phyloP scores from a whole-genome alignment of 2,888 invertebrate genomes.

The Apamea crenata region DNA sequence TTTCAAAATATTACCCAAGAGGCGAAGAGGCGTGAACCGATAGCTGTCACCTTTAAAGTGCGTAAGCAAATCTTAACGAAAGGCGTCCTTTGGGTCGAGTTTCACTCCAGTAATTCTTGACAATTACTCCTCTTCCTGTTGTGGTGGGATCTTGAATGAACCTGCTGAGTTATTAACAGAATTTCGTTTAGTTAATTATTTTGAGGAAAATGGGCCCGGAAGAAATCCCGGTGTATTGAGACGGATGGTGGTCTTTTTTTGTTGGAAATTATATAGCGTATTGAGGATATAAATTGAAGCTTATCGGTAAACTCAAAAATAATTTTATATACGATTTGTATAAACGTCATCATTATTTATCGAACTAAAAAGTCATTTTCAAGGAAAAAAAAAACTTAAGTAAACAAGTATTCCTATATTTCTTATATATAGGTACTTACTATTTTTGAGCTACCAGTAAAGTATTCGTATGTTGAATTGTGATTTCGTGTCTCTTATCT shows the following conservation, averaged over 20 bases:
- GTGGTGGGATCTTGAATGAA: constrained; percentile 31
- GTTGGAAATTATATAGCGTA: neutral
- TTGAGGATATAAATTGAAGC: constrained; percentile 2
- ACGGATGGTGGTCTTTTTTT: neutral
- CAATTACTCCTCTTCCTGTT: constrained; percentile 47
- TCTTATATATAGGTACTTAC: neutral
- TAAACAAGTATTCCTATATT: neutral
- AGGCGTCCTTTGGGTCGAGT: neutral
- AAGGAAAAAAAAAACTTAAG: neutral
- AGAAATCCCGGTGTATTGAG: constrained; percentile 7
- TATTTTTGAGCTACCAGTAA: neutral
- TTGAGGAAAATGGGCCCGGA: constrained; percentile 41
- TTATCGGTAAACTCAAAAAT: neutral
- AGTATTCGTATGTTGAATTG: neutral
- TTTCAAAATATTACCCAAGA: constrained; percentile 11
- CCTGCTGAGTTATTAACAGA: constrained; percentile 45
- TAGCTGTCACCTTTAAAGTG: constrained; percentile 30
- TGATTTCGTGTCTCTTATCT: neutral
- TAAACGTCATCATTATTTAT: neutral
- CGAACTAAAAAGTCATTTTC: neutral
- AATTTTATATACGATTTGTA: neutral
- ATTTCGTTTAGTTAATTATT: constrained; percentile 38
- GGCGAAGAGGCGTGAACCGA: constrained; percentile 15
- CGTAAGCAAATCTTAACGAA: constrained; percentile 40
- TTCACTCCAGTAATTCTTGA: constrained; percentile 52